Conservation (phyloP, 2,888 invertebrate genomes). For the Crocallis elinguaria region DNA sequence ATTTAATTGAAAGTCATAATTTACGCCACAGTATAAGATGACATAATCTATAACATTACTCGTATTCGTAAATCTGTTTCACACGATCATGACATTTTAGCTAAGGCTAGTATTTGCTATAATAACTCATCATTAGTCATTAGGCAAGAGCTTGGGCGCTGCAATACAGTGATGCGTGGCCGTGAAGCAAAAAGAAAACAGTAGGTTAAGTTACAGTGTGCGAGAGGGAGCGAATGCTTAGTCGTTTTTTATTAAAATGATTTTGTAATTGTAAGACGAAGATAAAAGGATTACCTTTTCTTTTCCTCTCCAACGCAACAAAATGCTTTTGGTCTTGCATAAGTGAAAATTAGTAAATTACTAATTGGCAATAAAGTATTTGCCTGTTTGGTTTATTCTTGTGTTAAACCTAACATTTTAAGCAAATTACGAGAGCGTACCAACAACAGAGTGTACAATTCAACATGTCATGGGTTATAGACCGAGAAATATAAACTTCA, state of each 20-base stretch:
- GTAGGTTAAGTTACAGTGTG: not conserved
- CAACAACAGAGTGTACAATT: no score
- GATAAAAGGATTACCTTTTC: no score
- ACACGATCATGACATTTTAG: slow-evolving; percentile 34
- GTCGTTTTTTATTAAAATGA: not conserved
- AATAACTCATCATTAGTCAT: slow-evolving; percentile 26
- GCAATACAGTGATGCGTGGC: slow-evolving; percentile 8
- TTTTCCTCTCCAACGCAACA: no score
- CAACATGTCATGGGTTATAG: no score
- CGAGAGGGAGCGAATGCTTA: not conserved
- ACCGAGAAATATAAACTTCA: no score
- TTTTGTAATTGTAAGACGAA: no score
- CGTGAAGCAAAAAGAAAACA: not conserved
- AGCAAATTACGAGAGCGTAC: no score
- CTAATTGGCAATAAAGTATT: no score
- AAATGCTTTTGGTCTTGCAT: no score
- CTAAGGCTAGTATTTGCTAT: slow-evolving; percentile 6
- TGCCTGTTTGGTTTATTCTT: no score
- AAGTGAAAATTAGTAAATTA: no score
- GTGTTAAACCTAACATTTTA: no score
- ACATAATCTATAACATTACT: not conserved
- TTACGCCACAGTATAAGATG: not conserved
- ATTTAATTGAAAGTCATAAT: not conserved
- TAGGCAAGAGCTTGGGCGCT: slow-evolving; percentile 7
- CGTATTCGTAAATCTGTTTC: slow-evolving; percentile 26